Base-by-base conservation (phyloP, 2,797 vertebrate species). In the Falco rusticolus region DNA sequence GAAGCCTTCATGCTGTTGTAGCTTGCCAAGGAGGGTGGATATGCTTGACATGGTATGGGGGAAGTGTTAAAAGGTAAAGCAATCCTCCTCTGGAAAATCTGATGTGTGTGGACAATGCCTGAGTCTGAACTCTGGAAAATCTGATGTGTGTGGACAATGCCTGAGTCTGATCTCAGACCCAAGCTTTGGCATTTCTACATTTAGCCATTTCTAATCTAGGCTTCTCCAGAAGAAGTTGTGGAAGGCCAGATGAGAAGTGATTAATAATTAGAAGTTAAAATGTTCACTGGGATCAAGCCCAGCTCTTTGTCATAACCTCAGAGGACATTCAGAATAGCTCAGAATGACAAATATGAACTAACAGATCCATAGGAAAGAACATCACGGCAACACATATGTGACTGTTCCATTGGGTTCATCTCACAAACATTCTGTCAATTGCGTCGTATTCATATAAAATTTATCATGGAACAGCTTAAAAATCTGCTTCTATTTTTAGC, bases 351-450 rank as follows among this genome's bases (percentile, higher is more conserved):
- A 86, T 16, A 11, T 1, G 1, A 65, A 12, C 13, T 18, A 8
- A 76, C 18, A 76, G 20, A 9, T 25, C 11, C 34, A 16, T 5
- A 50, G 41, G 57, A 54, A 78, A 29, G 4, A 34, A 9, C 28
- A n/a, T 14, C 34, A 51, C 11, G 71, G 26, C 5, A 33, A 53
- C 0, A 0, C 1, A n/a, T 26, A 57, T 2, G 3, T 5, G 22
- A 18, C 26, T 5, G 13, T 48, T 57, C 47, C 21, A 4, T 2
- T 6, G 50, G 13, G 24, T 19, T 85, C 6, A 11, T 50, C 56
- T 41, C 72, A 29, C 29, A 47, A 43, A 75, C 31, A 5, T 37
- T 41, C 63, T 56, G 22, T 16, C 56, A 34, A 37, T 79, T 90
- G 59, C 64, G 45, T 21, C 37, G 61, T 17, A 54, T 21, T 48